Conservation (phyloP, 2,888 invertebrate genomes). For the Drosophila borborema region DNA sequence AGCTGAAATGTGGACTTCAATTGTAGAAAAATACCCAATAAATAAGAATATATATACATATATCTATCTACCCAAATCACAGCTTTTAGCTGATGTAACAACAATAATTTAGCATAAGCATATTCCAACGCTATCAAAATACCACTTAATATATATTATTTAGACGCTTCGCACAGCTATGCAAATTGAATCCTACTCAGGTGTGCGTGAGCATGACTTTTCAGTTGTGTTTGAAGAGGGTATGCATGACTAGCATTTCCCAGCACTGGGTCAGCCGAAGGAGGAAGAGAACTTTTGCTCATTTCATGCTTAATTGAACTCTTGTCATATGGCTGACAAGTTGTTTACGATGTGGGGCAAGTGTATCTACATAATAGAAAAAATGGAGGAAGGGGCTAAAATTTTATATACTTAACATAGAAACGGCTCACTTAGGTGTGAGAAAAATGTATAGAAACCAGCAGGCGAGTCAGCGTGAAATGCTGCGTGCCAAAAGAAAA, state of each 20-base stretch:
- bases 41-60: neutral
- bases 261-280: constrained; percentile 9
- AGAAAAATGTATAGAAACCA: constrained; percentile 25
- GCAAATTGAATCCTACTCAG: constrained; percentile 53
- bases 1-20: constrained; percentile 3
- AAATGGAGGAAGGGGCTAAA: constrained; percentile 7
- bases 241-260: constrained; percentile 7
- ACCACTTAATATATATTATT: constrained; percentile 42
- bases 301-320: constrained; percentile 60
- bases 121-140: constrained; percentile 4
- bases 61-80: neutral
- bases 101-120: neutral
- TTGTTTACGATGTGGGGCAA: constrained; percentile 50
- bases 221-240: constrained; percentile 47
- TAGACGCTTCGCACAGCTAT: constrained; percentile 13
- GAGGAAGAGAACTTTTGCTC: constrained; percentile 12
- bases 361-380: constrained; percentile 17
- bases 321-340: constrained; percentile 37
- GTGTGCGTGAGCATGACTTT: constrained; percentile 34
- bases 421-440: constrained; percentile 28
- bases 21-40: constrained; percentile 1
- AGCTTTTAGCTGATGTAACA: neutral
- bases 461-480: constrained; percentile 25
- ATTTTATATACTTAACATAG: constrained; percentile 43
- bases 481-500: constrained; percentile 23